Conservation (phyloP, 2,113 vertebrate genomes). For the Callithrix jacchus region DNA sequence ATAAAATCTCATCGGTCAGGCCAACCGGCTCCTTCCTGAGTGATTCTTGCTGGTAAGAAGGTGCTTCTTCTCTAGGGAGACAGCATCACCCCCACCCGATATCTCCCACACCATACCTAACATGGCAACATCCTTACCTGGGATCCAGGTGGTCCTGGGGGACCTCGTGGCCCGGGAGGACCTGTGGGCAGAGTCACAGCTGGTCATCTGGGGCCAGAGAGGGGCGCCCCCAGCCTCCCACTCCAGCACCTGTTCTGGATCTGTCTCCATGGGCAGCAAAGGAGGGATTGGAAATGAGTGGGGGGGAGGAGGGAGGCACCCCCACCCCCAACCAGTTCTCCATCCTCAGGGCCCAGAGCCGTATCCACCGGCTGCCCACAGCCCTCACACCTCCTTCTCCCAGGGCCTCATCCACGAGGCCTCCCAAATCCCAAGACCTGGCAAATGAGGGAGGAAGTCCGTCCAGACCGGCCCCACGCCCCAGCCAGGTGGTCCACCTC, state of each 20-base stretch:
- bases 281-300: neutral
- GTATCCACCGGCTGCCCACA: neutral
- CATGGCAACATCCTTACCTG: slow-evolving; percentile 84
- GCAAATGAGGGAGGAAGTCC: too few species aligned
- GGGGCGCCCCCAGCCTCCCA: too few species aligned
- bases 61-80: neutral
- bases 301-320: neutral
- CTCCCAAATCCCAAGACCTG: neutral
- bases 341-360: fast-evolving
- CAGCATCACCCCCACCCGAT: fast-evolving
- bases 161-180: slow-evolving; percentile 88
- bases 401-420: fast-evolving
- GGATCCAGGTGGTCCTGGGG: slow-evolving; percentile 87
- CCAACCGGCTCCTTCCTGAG: neutral
- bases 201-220: neutral
- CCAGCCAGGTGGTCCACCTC: neutral
- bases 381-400: neutral
- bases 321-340: fast-evolving
- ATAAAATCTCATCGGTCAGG: neutral
- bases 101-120: neutral
- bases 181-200: slow-evolving; percentile 75
- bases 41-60: neutral
- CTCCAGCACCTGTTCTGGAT: neutral
- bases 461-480: neutral
- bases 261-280: neutral